Evolutionary conservation across 37 sponge, comb jelly and placozoan species (phyloP).

Genomic region (Amphimedon queenslandica): DNA sequence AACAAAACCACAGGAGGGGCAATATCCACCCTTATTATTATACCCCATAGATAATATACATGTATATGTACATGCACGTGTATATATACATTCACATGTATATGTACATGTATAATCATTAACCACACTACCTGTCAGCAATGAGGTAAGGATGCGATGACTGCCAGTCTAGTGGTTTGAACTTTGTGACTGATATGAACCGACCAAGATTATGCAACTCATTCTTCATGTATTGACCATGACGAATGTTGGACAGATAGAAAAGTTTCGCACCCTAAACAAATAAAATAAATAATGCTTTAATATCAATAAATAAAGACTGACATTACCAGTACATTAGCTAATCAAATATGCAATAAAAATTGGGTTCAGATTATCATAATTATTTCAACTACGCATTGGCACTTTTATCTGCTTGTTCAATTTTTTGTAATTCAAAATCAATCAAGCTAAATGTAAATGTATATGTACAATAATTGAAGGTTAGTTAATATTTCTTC

Average conservation of each 20-base stretch:
- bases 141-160: constrained; percentile 74
- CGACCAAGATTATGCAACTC: constrained; percentile 87
- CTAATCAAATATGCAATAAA: background rate
- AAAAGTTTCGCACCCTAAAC: constrained; percentile 95
- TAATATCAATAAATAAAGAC: background rate
- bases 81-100: too few species aligned
- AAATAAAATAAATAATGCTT: background rate
- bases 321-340: background rate
- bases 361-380: background rate
- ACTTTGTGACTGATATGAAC: constrained; percentile 98
- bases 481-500: too few species aligned
- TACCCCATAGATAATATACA: too few species aligned
- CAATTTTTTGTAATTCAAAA: too few species aligned
- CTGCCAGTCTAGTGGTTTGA: constrained; percentile 81
- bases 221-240: constrained; percentile 83
- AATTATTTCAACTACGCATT: too few species aligned
- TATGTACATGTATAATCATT: background rate
- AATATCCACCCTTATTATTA: background rate
- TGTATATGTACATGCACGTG: too few species aligned
- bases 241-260: constrained; percentile 82
- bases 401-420: too few species aligned
- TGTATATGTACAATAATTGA: too few species aligned
- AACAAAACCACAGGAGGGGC: background rate
- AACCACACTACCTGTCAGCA: constrained; percentile 49
- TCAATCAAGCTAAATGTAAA: too few species aligned